Conservation (phyloP, 2,797 vertebrate genomes). For the Syndactyla subalaris region DNA sequence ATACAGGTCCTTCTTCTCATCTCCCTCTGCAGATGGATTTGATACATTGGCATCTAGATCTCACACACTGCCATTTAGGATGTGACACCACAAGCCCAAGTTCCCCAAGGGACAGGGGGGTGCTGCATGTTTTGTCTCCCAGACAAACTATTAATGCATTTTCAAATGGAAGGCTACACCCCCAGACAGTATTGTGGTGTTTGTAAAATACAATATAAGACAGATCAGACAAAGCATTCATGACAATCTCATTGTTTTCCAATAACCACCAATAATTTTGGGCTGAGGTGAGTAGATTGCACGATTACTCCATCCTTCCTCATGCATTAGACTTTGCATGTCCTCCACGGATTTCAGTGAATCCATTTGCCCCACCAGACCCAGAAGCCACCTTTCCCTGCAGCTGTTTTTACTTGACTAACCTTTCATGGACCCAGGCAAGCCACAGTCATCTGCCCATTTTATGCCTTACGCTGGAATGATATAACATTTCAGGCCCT, state of each 20-base stretch:
- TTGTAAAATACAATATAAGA: not conserved
- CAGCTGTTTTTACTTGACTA: not conserved
- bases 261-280: not conserved
- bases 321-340: not conserved
- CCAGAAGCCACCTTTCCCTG: not conserved
- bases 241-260: not conserved
- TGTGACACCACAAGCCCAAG: not conserved
- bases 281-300: not conserved
- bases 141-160: not conserved
- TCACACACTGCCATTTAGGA: not conserved
- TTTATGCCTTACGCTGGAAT: slow-evolving; percentile 24
- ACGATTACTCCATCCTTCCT: not conserved
- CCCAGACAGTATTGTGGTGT: not conserved
- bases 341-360: not conserved
- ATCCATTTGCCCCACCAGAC: not conserved
- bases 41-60: not conserved
- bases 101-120: not conserved
- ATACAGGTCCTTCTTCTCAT: not conserved
- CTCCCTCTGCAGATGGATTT: not conserved
- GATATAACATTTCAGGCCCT: not conserved
- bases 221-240: not conserved
- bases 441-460: not conserved
- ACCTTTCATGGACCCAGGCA: not conserved
- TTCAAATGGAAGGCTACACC: not conserved
- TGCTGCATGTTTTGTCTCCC: not conserved